Conservation (phyloP, 1,140 invertebrate species). For the Drosophila tsacasi region DNA sequence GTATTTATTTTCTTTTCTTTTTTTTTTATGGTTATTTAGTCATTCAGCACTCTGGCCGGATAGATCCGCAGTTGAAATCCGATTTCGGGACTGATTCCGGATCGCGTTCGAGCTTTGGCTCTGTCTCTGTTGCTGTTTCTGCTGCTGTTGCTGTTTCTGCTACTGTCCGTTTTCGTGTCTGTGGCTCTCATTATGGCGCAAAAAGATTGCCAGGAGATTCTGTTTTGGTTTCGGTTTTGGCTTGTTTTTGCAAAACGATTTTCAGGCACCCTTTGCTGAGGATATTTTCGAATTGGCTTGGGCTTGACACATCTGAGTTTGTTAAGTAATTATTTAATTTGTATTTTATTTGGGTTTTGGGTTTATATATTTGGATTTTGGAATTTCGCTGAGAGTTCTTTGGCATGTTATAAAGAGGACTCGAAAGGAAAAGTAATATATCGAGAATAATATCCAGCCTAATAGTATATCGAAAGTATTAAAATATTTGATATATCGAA, state of each 20-base stretch:
- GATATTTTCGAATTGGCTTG: not conserved
- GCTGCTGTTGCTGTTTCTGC: conserved; percentile 9
- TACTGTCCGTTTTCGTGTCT: conserved; percentile 30
- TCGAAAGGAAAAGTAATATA: no score
- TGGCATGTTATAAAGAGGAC: no score
- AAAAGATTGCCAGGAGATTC: conserved; percentile 56
- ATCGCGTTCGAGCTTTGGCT: conserved; percentile 22
- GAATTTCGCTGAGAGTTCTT: not conserved
- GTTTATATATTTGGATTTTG: not conserved
- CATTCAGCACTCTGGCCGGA: conserved; percentile 13
- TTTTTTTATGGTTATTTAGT: not conserved
- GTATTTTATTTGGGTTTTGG: no score
- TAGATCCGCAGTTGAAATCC: conserved; percentile 8
- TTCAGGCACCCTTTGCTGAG: not conserved
- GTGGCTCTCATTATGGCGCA: conserved; percentile 62
- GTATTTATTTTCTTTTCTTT: conserved; percentile 11
- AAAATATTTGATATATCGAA: no score
- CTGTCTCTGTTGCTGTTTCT: conserved; percentile 9
- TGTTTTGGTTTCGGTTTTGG: conserved; percentile 19
- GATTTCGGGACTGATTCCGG: conserved; percentile 17
- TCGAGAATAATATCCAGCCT: no score
- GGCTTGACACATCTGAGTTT: not conserved
- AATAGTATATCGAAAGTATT: no score
- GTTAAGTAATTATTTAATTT: not conserved
- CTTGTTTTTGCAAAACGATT: conserved; percentile 23